Evolutionary conservation across 2,888 invertebrate species (phyloP).

Genomic region (Meteorus colon): DNA sequence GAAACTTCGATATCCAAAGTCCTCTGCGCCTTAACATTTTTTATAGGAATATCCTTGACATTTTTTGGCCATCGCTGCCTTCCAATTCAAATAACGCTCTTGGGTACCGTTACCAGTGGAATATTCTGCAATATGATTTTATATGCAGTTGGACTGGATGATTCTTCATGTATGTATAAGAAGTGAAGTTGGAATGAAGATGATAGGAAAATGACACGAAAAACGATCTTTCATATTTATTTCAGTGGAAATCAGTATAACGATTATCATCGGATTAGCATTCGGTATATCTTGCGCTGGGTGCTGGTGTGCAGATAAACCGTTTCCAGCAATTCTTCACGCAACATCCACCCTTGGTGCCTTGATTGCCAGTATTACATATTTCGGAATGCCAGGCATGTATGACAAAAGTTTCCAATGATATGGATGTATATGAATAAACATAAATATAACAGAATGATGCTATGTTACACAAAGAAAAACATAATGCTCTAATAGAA

Average conservation of each 20-base stretch:
- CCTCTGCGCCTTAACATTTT: constrained; percentile 75
- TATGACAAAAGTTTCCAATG: constrained; percentile 32
- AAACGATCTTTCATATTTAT: not conserved
- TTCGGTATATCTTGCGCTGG: constrained; percentile 77
- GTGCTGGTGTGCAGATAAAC: constrained; percentile 79
- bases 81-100: constrained; percentile 77
- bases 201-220: constrained; percentile 17
- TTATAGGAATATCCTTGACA: constrained; percentile 79
- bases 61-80: constrained; percentile 80
- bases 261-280: constrained; percentile 31
- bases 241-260: constrained; percentile 29
- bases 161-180: constrained; percentile 24
- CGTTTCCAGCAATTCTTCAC: constrained; percentile 77
- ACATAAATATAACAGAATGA: constrained; percentile 9
- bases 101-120: constrained; percentile 77
- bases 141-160: constrained; percentile 30
- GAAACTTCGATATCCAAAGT: constrained; percentile 59
- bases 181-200: not conserved
- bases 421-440: not conserved
- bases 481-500: constrained; percentile 44
- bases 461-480: constrained; percentile 42
- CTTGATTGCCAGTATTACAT: constrained; percentile 77
- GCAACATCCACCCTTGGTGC: constrained; percentile 79
- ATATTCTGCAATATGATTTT: constrained; percentile 76
- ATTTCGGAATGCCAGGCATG: constrained; percentile 78